Base-by-base conservation (phyloP, 2,888 invertebrate genomes). In the Dicranocentrus wangi region DNA sequence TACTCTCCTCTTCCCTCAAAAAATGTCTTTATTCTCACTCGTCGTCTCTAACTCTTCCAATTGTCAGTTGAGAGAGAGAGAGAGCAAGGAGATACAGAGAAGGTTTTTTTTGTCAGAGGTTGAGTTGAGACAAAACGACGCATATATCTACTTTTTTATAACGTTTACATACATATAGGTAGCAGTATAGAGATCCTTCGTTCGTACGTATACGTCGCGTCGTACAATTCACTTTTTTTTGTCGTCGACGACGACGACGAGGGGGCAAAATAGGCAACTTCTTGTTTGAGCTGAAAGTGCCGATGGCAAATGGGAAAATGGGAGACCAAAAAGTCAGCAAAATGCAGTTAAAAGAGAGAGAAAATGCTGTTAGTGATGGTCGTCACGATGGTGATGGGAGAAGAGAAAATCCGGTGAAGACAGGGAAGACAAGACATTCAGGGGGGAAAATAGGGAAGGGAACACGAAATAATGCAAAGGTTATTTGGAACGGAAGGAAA, bases 401-500 rank as follows among this genome's bases (percentile, higher is more conserved):
- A 63, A 61, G 25, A 61, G 8, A 61, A 28, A 32, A 21, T 42
- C 65, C 15, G 1, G 5, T 13, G 55, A 23, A 55, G 55, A 21
- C 2, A n/a, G 19, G 23, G 21, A 55, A 32, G 19, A 61, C 47
- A 47, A 72, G 61, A 63, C 79, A 72, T 71, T 79, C 65, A 65
- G 17, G 17, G 39, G 47, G 42, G 47, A 66, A 72, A 79, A 79
- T 72, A 47, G 72, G 69, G 72, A 68, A 68, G 32, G 58, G 65
- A 72, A 79, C 66, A 78, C 78, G 55, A 78, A 78, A 78, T 78
- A 79, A 79, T 79, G 66, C 43, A 66, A 79, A 58, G 65, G 65
- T 79, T 71, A 71, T 79, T 71, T 79, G 79, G 79, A 72, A 79
- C 79, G 79, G 79, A 79, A 79, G 79, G 79, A 72, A 79, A 61